These are phyloP conservation scores for Cyphomyrus plagiostoma DNA, from an alignment of 2,113 vertebrate species.

Conservation along the genomic window DNA sequence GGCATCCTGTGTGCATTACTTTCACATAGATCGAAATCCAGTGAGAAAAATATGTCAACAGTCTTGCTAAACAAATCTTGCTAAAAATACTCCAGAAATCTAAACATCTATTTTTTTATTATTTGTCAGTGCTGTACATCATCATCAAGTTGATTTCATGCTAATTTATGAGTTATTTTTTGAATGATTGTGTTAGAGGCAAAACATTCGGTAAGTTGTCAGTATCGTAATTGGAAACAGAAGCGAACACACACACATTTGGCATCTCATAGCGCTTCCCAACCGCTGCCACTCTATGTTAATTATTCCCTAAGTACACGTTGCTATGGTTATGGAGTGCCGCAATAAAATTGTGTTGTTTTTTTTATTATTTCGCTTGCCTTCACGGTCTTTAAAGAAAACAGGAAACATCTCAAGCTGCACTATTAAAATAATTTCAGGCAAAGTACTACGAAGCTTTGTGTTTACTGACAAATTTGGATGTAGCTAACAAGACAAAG, in stretches of 20 bases:
- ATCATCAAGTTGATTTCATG: neutral
- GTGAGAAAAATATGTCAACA: neutral
- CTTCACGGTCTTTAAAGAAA: neutral
- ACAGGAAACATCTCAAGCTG: neutral
- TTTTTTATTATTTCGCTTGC: neutral
- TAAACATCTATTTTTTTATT: neutral
- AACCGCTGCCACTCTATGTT: neutral
- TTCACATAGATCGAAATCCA: neutral
- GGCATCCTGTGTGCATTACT: neutral
- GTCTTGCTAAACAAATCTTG: neutral
- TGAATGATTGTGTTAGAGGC: neutral
- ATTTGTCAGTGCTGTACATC: neutral
- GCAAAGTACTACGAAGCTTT: neutral
- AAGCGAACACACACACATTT: neutral
- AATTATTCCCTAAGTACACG: neutral
- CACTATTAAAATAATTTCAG: neutral
- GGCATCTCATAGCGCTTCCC: neutral
- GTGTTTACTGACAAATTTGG: neutral
- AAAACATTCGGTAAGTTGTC: neutral
- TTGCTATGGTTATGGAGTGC: conserved; percentile 3
- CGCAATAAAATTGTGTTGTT: neutral
- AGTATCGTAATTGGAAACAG: neutral
- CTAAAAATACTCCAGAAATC: neutral
- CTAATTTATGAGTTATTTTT: neutral
- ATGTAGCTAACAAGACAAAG: neutral